Base-by-base conservation (phyloP, 2,888 invertebrate species). In the Timandra comae region DNA sequence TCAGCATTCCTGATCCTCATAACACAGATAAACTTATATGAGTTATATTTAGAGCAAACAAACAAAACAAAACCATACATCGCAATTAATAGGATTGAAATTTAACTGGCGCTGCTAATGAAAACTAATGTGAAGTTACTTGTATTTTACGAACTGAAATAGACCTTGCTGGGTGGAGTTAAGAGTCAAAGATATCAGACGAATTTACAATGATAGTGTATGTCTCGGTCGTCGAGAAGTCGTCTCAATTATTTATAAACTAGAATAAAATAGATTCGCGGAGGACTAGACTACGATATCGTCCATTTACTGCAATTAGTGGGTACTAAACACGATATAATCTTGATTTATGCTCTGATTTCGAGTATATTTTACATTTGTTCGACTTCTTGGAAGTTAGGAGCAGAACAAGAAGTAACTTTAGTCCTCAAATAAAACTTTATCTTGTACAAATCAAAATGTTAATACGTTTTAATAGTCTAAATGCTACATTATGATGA, bases 61-160 rank as follows among this genome's bases (percentile, higher is more conserved):
- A 51, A 56, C 54, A 46, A 61, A 67, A 65, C 49, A 41, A 53
- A 51, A 56, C 54, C 57, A 52, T 66, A 61, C 35, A 34, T 21
- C 36, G 49, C 50, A 64, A 68, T 68, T 65, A 68, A 67, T 66
- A 69, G 52, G 63, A 63, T 56, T 63, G 55, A 62, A 68, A 66
- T 63, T 69, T 52, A 61, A 58, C 53, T 53, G 53, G 54, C 56
- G 52, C 52, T 41, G 44, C 16, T 59, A 63, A 66, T 67, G 55
- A 64, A 61, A 62, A 58, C 50, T 57, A 61, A 67, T 58, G 56
- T 51, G n/a, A n/a, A n/a, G n/a, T n/a, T n/a, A 54, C 47, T 57
- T 55, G 53, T 24, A 7, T 24, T 24, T 9, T 1, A 11, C 11
- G 10, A 28, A n/a, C n/a, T 30, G 6, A 56, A 45, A 41, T 22